phyloP scores from a whole-genome alignment of 2,113 vertebrate genomes.

The Holacanthus passer region DNA sequence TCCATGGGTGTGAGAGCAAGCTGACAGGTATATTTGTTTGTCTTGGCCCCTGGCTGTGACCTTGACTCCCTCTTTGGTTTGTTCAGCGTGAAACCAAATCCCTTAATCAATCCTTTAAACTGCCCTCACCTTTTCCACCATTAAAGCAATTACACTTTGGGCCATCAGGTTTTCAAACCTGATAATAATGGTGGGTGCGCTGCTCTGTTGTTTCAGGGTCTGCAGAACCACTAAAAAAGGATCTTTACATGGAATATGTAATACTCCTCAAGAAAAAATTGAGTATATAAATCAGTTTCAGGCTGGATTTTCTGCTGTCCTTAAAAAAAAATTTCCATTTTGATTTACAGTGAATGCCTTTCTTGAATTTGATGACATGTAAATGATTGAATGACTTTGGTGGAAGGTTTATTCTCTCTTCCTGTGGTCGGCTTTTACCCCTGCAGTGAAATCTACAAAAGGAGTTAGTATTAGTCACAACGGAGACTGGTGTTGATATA shows the following conservation, averaged over 20 bases:
- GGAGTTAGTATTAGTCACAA: slow-evolving; percentile 41
- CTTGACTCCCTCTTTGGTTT: slow-evolving; percentile 71
- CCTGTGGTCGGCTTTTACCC: slow-evolving; percentile 1
- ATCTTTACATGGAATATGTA: not conserved
- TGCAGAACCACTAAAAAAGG: slow-evolving; percentile 24
- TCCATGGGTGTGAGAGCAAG: slow-evolving; percentile 34
- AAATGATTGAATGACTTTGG: not conserved
- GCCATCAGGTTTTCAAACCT: slow-evolving; percentile 58
- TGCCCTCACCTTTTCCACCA: slow-evolving; percentile 61
- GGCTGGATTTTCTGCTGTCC: not conserved
- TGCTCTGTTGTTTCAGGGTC: slow-evolving; percentile 43
- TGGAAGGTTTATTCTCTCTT: slow-evolving; percentile 5
- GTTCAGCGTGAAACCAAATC: slow-evolving; percentile 83
- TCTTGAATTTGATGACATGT: not conserved
- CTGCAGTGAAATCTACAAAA: slow-evolving; percentile 45
- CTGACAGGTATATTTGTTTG: slow-evolving; percentile 80
- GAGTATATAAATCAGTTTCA: not conserved
- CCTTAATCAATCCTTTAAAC: slow-evolving; percentile 81
- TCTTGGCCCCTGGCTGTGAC: slow-evolving; percentile 74
- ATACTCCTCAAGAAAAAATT: not conserved
- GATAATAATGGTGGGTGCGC: slow-evolving; percentile 50
- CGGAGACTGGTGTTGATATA: slow-evolving; percentile 30
- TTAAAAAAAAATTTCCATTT: not conserved
- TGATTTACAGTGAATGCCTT: not conserved
- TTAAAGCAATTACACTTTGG: slow-evolving; percentile 78